These are phyloP conservation scores for Biston betularia DNA, from an alignment of 2,888 invertebrate genomes.

Conservation along the genomic window DNA sequence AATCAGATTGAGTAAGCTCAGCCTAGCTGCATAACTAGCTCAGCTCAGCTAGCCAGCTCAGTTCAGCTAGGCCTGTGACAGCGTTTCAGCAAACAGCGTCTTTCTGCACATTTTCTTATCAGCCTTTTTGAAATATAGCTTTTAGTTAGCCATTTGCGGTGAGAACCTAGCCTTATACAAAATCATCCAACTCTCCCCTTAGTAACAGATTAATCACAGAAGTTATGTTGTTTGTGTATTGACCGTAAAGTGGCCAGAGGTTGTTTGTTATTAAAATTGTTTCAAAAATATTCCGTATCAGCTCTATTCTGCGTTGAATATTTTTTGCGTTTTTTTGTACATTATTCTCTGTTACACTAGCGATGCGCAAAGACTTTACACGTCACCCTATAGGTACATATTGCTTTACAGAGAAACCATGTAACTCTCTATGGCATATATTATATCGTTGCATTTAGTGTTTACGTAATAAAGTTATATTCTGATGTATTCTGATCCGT, in stretches of 20 bases:
- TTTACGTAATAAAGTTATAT: too few species aligned
- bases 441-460: too few species aligned
- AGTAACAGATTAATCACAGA: constrained; percentile 38
- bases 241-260: constrained; percentile 21
- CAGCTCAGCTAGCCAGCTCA: too few species aligned
- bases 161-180: constrained; percentile 3
- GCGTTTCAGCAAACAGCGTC: too few species aligned
- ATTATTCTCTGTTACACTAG: neutral
- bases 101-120: too few species aligned
- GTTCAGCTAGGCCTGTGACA: too few species aligned
- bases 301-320: neutral
- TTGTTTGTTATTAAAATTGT: constrained; percentile 27
- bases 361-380: neutral
- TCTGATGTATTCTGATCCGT: too few species aligned
- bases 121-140: too few species aligned
- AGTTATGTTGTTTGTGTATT: constrained; percentile 28
- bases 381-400: neutral
- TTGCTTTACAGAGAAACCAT: too few species aligned
- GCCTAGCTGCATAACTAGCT: too few species aligned
- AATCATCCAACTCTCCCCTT: constrained; percentile 29
- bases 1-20: too few species aligned
- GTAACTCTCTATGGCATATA: too few species aligned
- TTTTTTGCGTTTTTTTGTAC: neutral
- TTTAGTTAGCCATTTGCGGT: constrained; percentile 1
- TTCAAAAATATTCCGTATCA: constrained; percentile 4